phyloP scores from a whole-genome alignment of 2,113 vertebrate genomes.

The Cheirogaleus medius region DNA sequence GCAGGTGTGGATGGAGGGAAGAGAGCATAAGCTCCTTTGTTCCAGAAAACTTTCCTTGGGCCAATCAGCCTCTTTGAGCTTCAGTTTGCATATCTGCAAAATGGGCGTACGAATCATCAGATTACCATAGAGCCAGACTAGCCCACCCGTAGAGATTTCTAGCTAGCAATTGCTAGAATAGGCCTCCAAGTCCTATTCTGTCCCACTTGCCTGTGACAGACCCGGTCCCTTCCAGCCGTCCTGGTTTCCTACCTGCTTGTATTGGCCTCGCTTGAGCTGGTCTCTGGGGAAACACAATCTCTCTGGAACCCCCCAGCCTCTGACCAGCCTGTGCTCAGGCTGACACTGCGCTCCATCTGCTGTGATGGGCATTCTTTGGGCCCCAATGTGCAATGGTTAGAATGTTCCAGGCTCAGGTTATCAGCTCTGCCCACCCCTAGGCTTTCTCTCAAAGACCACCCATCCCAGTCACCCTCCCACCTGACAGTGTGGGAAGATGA shows the following conservation, averaged over 20 bases:
- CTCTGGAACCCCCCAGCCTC: too few species aligned
- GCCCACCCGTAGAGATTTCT: not conserved
- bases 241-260: not conserved
- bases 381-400: not conserved
- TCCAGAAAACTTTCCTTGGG: not conserved
- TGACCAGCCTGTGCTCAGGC: not conserved
- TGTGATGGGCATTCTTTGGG: not conserved
- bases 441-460: not conserved
- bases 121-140: not conserved
- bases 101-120: not conserved
- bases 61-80: not conserved
- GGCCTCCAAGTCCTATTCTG: not conserved
- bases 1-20: too few species aligned
- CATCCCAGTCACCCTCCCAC: not conserved
- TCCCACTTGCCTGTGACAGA: too few species aligned
- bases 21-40: not conserved
- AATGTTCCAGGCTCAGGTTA: not conserved
- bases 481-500: rapidly evolving
- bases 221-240: not conserved
- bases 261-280: not conserved
- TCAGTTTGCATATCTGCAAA: not conserved
- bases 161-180: not conserved
- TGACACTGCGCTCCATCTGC: not conserved
- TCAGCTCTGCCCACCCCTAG: not conserved
- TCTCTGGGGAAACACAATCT: not conserved